phyloP scores from a whole-genome alignment of 1,140 invertebrate genomes.

The Alviniconcha marisindica region DNA sequence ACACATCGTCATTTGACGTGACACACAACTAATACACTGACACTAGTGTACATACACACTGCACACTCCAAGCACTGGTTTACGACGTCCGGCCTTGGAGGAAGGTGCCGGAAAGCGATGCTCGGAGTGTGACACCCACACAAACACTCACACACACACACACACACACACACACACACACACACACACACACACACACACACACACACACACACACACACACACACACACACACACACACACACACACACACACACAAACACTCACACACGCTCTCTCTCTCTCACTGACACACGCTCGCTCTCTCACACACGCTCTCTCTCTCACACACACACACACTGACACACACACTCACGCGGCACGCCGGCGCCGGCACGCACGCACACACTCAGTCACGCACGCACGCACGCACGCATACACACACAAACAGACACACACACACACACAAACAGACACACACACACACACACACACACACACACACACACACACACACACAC shows the following conservation, averaged over 20 bases:
- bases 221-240: too few species aligned
- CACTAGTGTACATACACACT: too few species aligned
- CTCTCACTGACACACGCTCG: not conserved
- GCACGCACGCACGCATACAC: not conserved
- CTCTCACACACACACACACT: conserved; percentile 15
- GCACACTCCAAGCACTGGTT: too few species aligned
- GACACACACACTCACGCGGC: not conserved
- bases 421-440: not conserved
- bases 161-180: not conserved
- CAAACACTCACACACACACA: conserved; percentile 20
- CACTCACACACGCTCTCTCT: conserved; percentile 4
- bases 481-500: not conserved
- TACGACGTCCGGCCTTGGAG: too few species aligned
- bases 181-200: too few species aligned
- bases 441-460: not conserved
- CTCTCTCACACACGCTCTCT: conserved; percentile 12
- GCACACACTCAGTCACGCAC: not conserved
- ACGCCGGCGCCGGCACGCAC: not conserved
- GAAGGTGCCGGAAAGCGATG: too few species aligned
- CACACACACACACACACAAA: conserved; percentile 4
- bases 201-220: too few species aligned
- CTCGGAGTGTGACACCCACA: too few species aligned
- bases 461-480: not conserved
- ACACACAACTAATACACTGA: too few species aligned
- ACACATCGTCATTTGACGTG: too few species aligned